Conservation (phyloP, 2,113 vertebrate species). For the Chaetodon trifascialis region DNA sequence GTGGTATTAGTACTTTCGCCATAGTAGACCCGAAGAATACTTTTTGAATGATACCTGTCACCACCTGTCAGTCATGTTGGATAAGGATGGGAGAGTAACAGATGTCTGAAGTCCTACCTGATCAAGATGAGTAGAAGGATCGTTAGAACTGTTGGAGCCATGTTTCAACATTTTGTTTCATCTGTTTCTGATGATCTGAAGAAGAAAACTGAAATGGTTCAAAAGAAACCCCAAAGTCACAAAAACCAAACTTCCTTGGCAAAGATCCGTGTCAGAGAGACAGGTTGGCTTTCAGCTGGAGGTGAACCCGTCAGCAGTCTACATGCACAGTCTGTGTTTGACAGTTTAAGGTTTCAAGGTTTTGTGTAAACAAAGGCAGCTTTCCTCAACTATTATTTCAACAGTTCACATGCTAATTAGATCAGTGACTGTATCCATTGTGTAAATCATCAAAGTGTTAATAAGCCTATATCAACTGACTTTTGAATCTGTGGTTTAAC, state of each 20-base stretch:
- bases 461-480: not conserved
- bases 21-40: no score
- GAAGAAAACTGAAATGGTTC: not conserved
- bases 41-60: no score
- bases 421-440: no score
- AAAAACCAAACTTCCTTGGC: not conserved
- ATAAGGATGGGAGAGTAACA: not conserved
- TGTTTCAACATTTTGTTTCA: slow-evolving; percentile 8
- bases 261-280: not conserved
- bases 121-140: slow-evolving; percentile 4
- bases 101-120: slow-evolving; percentile 13
- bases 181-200: not conserved
- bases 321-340: not conserved
- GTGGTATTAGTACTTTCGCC: no score
- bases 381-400: no score
- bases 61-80: not conserved
- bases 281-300: not conserved
- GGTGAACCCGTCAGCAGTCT: not conserved
- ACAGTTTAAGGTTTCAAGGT: not conserved
- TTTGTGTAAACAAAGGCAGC: no score
- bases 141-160: not conserved
- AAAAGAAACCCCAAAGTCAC: no score
- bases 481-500: no score
- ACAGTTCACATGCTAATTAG: no score
- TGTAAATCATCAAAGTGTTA: not conserved